Evolutionary conservation across 2,797 vertebrate species (phyloP).

Genomic region (Anniella stebbinsi): DNA sequence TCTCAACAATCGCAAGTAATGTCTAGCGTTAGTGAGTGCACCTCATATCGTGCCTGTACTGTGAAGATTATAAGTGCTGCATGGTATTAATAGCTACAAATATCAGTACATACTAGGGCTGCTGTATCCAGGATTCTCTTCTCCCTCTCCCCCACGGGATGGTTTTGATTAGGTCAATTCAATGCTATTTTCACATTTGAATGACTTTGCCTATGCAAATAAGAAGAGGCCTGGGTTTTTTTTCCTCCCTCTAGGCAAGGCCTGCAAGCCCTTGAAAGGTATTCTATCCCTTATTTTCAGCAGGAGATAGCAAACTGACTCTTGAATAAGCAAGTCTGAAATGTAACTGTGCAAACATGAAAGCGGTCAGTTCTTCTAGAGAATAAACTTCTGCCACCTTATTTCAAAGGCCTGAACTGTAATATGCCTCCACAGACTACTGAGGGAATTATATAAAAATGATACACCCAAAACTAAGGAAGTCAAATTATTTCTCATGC

Average conservation of each 20-base stretch:
- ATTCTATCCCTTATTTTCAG: constrained; percentile 20
- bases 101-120: background rate
- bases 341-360: constrained; percentile 37
- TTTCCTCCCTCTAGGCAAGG: background rate
- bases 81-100: background rate
- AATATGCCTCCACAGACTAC: constrained; percentile 67
- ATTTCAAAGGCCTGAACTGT: constrained; percentile 71
- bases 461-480: constrained; percentile 63
- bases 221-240: background rate
- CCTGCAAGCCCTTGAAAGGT: background rate
- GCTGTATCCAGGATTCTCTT: background rate
- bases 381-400: constrained; percentile 64
- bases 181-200: background rate
- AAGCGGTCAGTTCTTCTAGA: constrained; percentile 57
- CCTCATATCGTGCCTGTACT: background rate
- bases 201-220: background rate
- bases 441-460: constrained; percentile 65
- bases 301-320: background rate
- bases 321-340: constrained; percentile 12
- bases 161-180: background rate
- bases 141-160: no score
- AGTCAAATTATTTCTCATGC: constrained; percentile 71
- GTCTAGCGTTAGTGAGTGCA: background rate
- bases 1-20: background rate
- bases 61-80: background rate